Evolutionary conservation across 2,888 invertebrate genomes (phyloP), one percentile per base, ranked within the genome.

Genomic region (Mythimna vitellina): DNA sequence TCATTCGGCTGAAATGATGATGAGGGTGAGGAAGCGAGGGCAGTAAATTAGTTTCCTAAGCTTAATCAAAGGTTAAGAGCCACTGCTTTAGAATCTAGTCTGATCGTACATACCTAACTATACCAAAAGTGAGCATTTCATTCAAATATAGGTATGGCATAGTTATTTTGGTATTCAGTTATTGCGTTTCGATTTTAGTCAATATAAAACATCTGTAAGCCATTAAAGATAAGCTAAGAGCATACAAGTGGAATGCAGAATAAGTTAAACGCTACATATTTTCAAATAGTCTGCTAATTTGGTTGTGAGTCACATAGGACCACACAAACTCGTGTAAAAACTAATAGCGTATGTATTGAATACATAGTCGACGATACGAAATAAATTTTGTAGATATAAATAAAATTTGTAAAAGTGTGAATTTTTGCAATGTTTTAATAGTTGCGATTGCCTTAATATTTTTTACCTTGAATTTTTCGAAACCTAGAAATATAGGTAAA

Each of bases 261-360:
- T 4, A 64, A 54, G 38, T 73, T 17, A 10, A 29, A 14, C 14
- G 71, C 53, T 46, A 46, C 42, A 64, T 51, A 57, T 51, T 57
- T 51, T 49, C 29, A 57, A 64, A 64, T 42, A 58, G 32, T 46
- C 8, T 25, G 17, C 51, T 65, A 68, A 51, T 75, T 75, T 62
- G 51, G 7, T 53, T 73, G 73, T 73, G 12, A 73, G 57, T 73
- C 73, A 74, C 67, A 74, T 61, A 49, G 9, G 66, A 74, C 66
- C 68, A 73, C 73, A 73, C 73, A 73, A 20, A 25, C 12, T 8
- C 14, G 60, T 42, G 51, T 51, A 46, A 67, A 57, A 57, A 35
- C 10, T n/a, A 60, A 63, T 68, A 38, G 35, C 14, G 9, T 62
- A 46, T 65, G 29, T 73, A 42, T 62, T 38, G 32, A 22, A 29